These are phyloP conservation scores for Tragelaphus scriptus DNA, from an alignment of 2,113 vertebrate genomes.

Conservation along the genomic window DNA sequence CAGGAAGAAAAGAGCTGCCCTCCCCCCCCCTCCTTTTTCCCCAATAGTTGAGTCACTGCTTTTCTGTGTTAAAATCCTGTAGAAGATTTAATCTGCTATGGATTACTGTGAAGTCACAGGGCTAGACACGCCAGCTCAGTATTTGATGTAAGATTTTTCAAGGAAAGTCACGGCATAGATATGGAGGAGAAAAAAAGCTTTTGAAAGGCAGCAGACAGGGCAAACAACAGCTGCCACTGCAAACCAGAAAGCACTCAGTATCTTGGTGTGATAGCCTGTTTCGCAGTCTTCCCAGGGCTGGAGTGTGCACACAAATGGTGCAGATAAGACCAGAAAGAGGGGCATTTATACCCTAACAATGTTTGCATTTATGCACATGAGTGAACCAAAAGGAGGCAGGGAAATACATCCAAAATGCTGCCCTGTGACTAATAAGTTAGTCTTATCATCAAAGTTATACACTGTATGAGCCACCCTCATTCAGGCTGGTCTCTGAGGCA, in stretches of 20 bases:
- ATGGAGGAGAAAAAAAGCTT: neutral
- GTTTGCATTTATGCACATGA: neutral
- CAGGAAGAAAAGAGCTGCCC: neutral
- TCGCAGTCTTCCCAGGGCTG: neutral
- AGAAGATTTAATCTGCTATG: neutral
- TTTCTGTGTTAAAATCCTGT: neutral
- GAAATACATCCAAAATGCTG: neutral
- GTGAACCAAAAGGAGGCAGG: neutral
- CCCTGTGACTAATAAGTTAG: neutral
- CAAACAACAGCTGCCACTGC: neutral
- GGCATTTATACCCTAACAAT: neutral
- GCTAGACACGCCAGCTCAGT: neutral
- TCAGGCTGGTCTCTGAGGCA: neutral
- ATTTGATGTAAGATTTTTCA: neutral
- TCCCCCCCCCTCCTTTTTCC: accelerated
- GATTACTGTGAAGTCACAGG: neutral
- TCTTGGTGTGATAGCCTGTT: neutral
- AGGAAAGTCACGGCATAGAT: neutral
- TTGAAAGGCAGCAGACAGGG: neutral
- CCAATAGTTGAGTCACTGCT: neutral
- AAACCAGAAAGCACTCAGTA: neutral
- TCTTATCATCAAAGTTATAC: constrained; percentile 3
- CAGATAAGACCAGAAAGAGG: constrained; percentile 5
- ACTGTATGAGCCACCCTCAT: neutral
- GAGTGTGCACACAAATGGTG: neutral